phyloP scores from a whole-genome alignment of 2,113 vertebrate species.

The Sylvilagus bachmani region DNA sequence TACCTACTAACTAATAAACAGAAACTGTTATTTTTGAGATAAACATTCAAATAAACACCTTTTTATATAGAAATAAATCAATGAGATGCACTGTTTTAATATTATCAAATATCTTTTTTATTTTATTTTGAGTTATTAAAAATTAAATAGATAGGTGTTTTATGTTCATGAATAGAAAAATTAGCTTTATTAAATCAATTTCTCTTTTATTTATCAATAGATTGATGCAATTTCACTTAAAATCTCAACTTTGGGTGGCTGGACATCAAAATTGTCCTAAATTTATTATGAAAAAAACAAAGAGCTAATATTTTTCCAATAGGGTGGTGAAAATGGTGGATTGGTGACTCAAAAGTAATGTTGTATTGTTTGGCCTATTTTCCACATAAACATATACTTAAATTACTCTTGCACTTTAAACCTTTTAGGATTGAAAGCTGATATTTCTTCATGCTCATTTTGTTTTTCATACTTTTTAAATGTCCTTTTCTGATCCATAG shows the following conservation, averaged over 20 bases:
- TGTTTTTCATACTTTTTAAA: background rate
- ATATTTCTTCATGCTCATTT: background rate
- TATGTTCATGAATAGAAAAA: background rate
- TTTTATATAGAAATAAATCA: background rate
- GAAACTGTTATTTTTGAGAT: background rate
- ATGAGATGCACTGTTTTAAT: background rate
- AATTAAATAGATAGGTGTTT: background rate
- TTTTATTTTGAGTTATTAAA: background rate
- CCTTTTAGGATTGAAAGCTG: background rate
- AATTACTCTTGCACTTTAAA: background rate
- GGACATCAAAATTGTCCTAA: background rate
- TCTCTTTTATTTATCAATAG: background rate
- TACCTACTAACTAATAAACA: background rate
- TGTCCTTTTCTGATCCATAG: background rate
- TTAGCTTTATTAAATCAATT: background rate
- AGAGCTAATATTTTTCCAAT: background rate
- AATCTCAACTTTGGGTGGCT: background rate
- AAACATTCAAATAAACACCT: background rate
- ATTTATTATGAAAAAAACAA: background rate
- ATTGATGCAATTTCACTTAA: background rate
- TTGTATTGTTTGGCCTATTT: background rate
- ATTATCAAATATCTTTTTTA: background rate
- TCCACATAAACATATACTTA: background rate
- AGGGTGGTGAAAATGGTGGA: background rate
- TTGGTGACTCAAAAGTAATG: rapidly evolving